phyloP scores from a whole-genome alignment of 2,888 invertebrate genomes.

The Lottia scabra region DNA sequence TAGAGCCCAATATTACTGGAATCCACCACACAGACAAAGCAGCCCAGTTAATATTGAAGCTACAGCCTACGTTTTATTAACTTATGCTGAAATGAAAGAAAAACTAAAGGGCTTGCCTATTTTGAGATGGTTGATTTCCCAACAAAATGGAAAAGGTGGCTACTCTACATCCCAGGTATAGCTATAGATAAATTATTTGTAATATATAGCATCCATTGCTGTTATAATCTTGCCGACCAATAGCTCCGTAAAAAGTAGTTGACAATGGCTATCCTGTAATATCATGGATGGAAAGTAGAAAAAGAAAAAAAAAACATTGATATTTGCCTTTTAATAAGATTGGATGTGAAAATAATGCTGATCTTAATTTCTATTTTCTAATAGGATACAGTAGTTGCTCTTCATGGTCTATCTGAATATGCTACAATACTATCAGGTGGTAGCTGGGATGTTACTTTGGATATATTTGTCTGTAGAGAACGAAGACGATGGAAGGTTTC shows the following conservation, averaged over 20 bases:
- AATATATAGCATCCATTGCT: too few relatives aligned
- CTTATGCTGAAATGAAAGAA: constrained; percentile 48
- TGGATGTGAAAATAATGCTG: too few relatives aligned
- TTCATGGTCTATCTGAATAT: constrained; percentile 68
- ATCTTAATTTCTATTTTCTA: constrained; percentile 7
- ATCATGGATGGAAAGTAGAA: too few relatives aligned
- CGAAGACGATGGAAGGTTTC: background rate
- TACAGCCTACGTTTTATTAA: constrained; percentile 67
- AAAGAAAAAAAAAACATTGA: too few relatives aligned
- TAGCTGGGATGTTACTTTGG: background rate
- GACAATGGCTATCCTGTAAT: too few relatives aligned
- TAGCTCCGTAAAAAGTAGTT: too few relatives aligned
- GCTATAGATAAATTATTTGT: too few relatives aligned
- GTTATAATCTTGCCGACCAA: too few relatives aligned
- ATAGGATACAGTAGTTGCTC: constrained; percentile 68
- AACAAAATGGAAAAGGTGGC: constrained; percentile 65
- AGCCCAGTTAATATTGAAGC: constrained; percentile 64
- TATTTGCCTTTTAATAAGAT: too few relatives aligned
- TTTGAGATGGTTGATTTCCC: constrained; percentile 65
- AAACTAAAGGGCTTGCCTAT: constrained; percentile 53
- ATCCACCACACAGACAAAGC: constrained; percentile 37
- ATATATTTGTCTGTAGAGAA: background rate
- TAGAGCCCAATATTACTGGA: constrained; percentile 32
- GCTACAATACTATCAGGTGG: constrained; percentile 49
- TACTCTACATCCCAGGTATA: constrained; percentile 68